These are phyloP conservation scores for Hoplostethus mediterraneus DNA, from an alignment of 2,797 vertebrate species.

Conservation along the genomic window DNA sequence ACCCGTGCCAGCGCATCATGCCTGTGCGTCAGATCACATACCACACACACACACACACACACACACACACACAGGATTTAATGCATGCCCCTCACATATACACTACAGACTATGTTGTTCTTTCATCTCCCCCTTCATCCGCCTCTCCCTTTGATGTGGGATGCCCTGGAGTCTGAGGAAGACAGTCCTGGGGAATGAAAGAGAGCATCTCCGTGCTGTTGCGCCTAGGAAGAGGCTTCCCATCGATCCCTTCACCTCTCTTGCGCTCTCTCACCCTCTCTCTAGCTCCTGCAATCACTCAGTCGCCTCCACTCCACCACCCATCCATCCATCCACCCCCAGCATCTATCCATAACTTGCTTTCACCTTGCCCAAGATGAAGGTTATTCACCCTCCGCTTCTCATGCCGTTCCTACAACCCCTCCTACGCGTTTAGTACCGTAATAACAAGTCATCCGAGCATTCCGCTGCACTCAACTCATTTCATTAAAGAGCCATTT, in stretches of 20 bases:
- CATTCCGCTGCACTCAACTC: constrained; percentile 34
- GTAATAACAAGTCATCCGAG: constrained; percentile 24
- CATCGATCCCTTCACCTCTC: constrained; percentile 58
- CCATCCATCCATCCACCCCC: not conserved
- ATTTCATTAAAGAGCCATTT: constrained; percentile 65
- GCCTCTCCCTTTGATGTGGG: constrained; percentile 73
- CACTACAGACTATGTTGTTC: constrained; percentile 57
- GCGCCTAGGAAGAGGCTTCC: constrained; percentile 51
- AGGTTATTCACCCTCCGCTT: constrained; percentile 33
- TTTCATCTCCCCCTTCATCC: constrained; percentile 79
- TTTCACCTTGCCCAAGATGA: constrained; percentile 27
- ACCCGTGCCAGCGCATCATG: constrained; percentile 46
- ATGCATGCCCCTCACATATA: constrained; percentile 69
- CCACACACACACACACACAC: constrained; percentile 34
- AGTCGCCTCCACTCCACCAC: not conserved
- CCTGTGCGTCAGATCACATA: constrained; percentile 28
- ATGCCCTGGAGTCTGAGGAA: constrained; percentile 69
- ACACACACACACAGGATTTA: constrained; percentile 46
- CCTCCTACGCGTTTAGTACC: constrained; percentile 25
- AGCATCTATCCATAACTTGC: constrained; percentile 1
- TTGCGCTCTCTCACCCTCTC: constrained; percentile 23
- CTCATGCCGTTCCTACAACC: constrained; percentile 13
- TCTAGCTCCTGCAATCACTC: constrained; percentile 37
- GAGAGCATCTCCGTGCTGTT: constrained; percentile 58
- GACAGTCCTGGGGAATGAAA: constrained; percentile 67